Percentiles rank a stretch among this genome's conserved stretches.
phyloP scores from a whole-genome alignment of 2,797 vertebrate genomes.

The Carcharodon carcharias region DNA sequence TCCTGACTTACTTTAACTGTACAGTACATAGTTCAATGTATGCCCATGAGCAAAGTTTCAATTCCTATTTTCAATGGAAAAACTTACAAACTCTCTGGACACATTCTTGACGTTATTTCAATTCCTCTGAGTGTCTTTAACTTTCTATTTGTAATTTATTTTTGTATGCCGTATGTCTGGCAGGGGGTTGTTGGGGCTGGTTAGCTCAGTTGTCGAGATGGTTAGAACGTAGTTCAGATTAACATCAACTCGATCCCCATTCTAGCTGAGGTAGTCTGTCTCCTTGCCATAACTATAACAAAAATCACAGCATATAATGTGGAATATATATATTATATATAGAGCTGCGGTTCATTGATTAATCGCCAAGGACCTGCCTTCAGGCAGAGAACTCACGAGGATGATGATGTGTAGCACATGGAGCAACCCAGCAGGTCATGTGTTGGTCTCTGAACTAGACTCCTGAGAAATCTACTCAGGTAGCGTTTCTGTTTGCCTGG shows the following conservation, averaged over 20 bases:
- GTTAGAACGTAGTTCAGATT: too few species aligned
- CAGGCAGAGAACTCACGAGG: too few species aligned
- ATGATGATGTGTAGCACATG: not conserved
- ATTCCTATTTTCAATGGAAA: not conserved
- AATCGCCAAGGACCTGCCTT: too few species aligned
- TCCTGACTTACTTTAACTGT: not conserved
- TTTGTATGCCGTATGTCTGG: not conserved
- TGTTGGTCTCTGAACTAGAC: not conserved
- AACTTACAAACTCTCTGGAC: not conserved
- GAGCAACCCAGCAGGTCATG: not conserved
- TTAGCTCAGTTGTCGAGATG: too few species aligned
- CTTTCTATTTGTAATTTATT: not conserved
- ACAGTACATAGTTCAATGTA: not conserved
- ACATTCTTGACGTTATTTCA: not conserved
- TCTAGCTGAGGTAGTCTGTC: too few species aligned
- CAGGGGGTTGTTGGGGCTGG: too few species aligned
- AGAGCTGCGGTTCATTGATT: too few species aligned
- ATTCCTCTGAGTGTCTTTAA: not conserved
- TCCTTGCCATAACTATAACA: too few species aligned
- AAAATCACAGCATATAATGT: too few species aligned
- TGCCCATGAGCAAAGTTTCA: not conserved
- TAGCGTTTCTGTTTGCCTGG: not conserved
- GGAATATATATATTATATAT: too few species aligned
- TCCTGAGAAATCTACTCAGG: not conserved
- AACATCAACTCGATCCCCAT: too few species aligned